Evolutionary conservation across 1,140 invertebrate species (phyloP), one percentile per base, ranked within the genome.

Genomic region (Pseudomyrmex cubaensis): DNA sequence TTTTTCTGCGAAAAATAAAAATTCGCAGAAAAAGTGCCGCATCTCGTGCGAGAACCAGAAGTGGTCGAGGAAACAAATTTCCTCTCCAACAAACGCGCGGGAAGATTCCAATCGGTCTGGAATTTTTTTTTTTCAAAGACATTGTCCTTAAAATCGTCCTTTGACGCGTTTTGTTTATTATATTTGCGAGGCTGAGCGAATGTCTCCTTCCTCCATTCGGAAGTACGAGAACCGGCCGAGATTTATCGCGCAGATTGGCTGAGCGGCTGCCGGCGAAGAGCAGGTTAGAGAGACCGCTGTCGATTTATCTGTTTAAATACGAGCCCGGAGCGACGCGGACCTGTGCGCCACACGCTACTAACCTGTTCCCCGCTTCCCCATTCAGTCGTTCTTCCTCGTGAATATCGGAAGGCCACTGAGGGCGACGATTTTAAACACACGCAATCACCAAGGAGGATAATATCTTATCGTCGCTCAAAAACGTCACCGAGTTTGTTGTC

Each of bases 271-370:
- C n/a, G n/a, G 25, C 63, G 83, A 83, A 67, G 85, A 83, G 56
- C 64, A 67, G 84, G 17, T 35, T 63, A 59, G 52, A 59, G 52
- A 50, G 64, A 25, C 13, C 64, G 35, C 44, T n/a, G 44, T 64
- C 73, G 82, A 88, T 82, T 88, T 87, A 88, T 88, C 67, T 62
- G 75, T 85, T 87, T 88, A 87, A 85, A 88, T 82, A 87, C 70
- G 82, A 66, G 35, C 86, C 70, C 64, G 70, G 50, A 86, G 86
- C 85, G 75, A 67, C 75, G 62, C 73, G 63, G 61, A 25, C 62
- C 44, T 82, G 57, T 62, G 75, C 63, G 22, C 35, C 64, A 35
- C 64, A 35, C 20, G 76, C 77, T 85, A 85, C 77, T 85, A 85
- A 85, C 72, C 72, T 62, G 83, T 61, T 87, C 66, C 46, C 73